A percentile compares a stretch with the other conserved stretches of the same genome.
Conservation (phyloP, 2,797 vertebrate genomes). For the Leontopithecus rosalia region DNA sequence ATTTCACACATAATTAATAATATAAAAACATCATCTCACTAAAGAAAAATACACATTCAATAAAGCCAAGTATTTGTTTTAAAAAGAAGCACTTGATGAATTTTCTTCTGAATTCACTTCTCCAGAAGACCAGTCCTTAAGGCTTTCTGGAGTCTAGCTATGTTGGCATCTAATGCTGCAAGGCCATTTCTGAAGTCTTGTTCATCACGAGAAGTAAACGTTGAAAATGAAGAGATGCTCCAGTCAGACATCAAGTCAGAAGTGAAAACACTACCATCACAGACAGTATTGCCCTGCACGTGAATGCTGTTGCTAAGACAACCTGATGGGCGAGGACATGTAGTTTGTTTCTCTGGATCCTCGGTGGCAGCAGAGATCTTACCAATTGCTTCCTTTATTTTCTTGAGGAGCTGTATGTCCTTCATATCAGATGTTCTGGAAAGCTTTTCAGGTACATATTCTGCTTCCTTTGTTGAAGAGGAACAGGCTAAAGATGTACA, state of each 20-base stretch:
- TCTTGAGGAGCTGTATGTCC: slow-evolving; percentile 69
- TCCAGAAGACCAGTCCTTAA: slow-evolving; percentile 86
- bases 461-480: slow-evolving; percentile 59
- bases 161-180: slow-evolving; percentile 94
- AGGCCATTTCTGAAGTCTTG: slow-evolving; percentile 92
- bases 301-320: slow-evolving; percentile 28
- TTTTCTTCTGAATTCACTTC: slow-evolving; percentile 78
- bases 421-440: slow-evolving; percentile 28
- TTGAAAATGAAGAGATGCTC: slow-evolving; percentile 89
- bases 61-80: slow-evolving; percentile 37
- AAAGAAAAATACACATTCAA: slow-evolving; percentile 48
- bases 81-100: background rate
- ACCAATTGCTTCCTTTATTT: slow-evolving; percentile 67
- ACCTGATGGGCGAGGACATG: fast-evolving
- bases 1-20: slow-evolving; percentile 32
- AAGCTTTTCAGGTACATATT: slow-evolving; percentile 50
- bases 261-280: slow-evolving; percentile 80
- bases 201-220: slow-evolving; percentile 93
- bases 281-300: slow-evolving; percentile 40
- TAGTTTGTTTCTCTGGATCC: background rate
- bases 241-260: slow-evolving; percentile 88
- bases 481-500: slow-evolving; percentile 45
- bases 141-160: slow-evolving; percentile 91
- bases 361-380: slow-evolving; percentile 49
- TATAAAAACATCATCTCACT: slow-evolving; percentile 42